These are phyloP conservation scores for Apogon hyalosoma DNA, from an alignment of 2,797 vertebrate species.

Conservation along the genomic window DNA sequence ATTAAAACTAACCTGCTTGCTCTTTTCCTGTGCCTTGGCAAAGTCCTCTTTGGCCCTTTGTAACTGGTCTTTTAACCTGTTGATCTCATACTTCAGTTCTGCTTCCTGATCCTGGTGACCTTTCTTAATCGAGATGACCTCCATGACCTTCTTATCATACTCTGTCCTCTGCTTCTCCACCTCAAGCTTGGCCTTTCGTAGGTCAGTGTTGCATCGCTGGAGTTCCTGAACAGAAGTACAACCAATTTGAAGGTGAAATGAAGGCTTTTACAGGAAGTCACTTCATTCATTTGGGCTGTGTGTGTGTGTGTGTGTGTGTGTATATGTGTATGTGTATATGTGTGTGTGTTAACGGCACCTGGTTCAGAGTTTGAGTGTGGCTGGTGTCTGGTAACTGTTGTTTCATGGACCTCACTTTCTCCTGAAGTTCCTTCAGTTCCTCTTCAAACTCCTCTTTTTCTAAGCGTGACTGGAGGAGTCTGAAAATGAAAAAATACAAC, in stretches of 20 bases:
- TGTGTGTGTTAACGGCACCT: conserved; percentile 79
- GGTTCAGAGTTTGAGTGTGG: conserved; percentile 81
- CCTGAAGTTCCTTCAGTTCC: conserved; percentile 88
- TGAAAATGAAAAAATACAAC: conserved; percentile 58
- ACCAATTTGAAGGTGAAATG: not conserved
- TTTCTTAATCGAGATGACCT: conserved; percentile 83
- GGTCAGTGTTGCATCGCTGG: conserved; percentile 70
- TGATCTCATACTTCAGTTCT: conserved; percentile 83
- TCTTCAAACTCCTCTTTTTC: conserved; percentile 96
- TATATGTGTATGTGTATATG: not conserved
- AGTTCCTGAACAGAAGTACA: conserved; percentile 83
- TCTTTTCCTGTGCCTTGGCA: conserved; percentile 86
- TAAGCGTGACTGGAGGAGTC: conserved; percentile 90
- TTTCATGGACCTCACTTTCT: conserved; percentile 80
- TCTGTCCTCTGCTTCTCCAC: conserved; percentile 79
- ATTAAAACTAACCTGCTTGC: conserved; percentile 76
- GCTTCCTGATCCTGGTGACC: conserved; percentile 82
- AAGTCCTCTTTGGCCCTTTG: conserved; percentile 85
- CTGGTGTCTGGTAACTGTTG: conserved; percentile 79
- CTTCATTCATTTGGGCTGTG: not conserved
- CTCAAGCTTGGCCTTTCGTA: conserved; percentile 80
- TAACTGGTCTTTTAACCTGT: conserved; percentile 83
- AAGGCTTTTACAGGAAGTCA: not conserved
- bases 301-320: not conserved
- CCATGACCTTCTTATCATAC: conserved; percentile 86